A percentile compares a stretch with the other conserved stretches of the same genome.
phyloP scores from a whole-genome alignment of 35 echinoderm and acorn worm species.

The Nesometra sesokonis region DNA sequence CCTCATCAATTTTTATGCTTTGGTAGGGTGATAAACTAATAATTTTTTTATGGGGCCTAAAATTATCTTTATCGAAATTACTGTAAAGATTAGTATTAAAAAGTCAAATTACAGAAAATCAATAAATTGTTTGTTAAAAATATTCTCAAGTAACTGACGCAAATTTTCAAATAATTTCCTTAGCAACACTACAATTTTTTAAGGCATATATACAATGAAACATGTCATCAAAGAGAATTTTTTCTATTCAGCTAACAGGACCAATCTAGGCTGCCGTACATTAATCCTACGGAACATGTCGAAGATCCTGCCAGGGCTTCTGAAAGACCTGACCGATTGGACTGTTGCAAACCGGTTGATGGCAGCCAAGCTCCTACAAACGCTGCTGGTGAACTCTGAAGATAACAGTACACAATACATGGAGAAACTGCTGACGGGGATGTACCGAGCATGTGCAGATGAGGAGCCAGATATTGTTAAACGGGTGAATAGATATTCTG shows the following conservation, averaged over 20 bases:
- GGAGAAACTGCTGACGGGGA: conserved; percentile 58
- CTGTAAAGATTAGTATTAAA: no score
- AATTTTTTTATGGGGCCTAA: no score
- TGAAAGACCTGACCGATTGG: conserved; percentile 84
- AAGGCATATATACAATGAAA: background rate
- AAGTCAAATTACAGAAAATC: no score
- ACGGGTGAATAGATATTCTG: conserved; percentile 35
- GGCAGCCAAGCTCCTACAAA: conserved; percentile 60
- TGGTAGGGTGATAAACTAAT: no score
- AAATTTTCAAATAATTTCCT: no score
- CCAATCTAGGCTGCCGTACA: conserved; percentile 87
- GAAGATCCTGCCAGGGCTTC: conserved; percentile 87
- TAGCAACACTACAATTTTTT: no score
- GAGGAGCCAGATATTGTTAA: conserved; percentile 64
- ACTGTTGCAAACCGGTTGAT: conserved; percentile 79
- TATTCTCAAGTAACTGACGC: no score
- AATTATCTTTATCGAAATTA: no score
- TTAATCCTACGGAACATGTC: conserved; percentile 76
- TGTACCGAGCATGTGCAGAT: conserved; percentile 86
- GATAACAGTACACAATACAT: conserved; percentile 94
- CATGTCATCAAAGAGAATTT: background rate
- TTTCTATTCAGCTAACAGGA: conserved; percentile 19
- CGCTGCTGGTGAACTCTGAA: conserved; percentile 74
- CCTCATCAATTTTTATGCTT: no score
- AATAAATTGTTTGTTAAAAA: no score